Evolutionary conservation across 1,140 invertebrate genomes (phyloP), one percentile per base, ranked within the genome.

Genomic region (Ectropis grisescens): DNA sequence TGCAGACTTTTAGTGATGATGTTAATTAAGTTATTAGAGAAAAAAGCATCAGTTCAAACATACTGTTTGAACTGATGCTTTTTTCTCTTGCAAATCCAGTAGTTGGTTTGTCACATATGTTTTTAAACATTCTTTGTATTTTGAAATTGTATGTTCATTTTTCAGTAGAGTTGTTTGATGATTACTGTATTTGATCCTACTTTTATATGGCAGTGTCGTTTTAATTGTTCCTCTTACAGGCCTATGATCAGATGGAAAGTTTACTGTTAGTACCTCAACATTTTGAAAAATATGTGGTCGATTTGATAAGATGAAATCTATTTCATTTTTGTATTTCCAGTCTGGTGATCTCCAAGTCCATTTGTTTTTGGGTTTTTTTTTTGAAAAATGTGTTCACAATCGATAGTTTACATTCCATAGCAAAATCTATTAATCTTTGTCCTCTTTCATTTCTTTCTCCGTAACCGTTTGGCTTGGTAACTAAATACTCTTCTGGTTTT

Each of bases 361-460:
- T 10, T 10, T 26, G 2, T n/a, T 6, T 2, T 26, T 26, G 4
- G 4, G 24, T 10, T 26, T 26, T n/a, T 26, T 26, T 10, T 26
- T 26, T n/a, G n/a, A n/a, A n/a, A 26, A 26, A 2, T 10, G 24
- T 26, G n/a, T 26, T 26, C 3, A 26, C 10, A 2, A 26, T 26
- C 2, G 24, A 6, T 7, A 26, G 24, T 6, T 26, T 26, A 10
- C 10, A n/a, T 26, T 26, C 24, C 2, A 26, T 2, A 6, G 24
- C 24, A n/a, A n/a, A 26, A 10, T 26, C 24, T 10, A 26, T n/a
- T 6, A 26, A n/a, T 26, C 24, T 26, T 10, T 26, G 24, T n/a
- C 24, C 24, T 26, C 24, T 26, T 6, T 26, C n/a, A n/a, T 26
- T 26, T 26, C 24, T 26, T 26, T 26, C n/a, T 4, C 24, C 24